These are phyloP conservation scores for Anastatus disparis DNA, from an alignment of 1,140 invertebrate genomes.

Conservation along the genomic window DNA sequence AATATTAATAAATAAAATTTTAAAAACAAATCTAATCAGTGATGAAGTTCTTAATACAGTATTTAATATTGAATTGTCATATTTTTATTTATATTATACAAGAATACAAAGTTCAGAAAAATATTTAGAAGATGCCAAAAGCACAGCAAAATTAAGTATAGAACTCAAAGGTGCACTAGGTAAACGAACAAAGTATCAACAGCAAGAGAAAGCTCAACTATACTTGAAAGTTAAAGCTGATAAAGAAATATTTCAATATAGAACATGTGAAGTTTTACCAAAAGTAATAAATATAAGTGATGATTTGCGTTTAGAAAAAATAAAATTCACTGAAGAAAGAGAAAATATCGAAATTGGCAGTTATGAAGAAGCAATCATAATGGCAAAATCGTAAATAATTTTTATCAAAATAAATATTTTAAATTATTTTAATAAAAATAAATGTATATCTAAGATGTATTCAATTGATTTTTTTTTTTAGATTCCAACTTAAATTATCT, in stretches of 20 bases:
- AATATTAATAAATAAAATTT: conserved; percentile 67
- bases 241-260: conserved; percentile 56
- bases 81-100: conserved; percentile 80
- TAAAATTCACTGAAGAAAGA: conserved; percentile 75
- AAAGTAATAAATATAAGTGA: conserved; percentile 80
- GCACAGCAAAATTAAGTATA: conserved; percentile 73
- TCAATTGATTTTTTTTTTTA: conserved; percentile 55
- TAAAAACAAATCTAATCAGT: conserved; percentile 56
- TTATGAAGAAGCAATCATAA: conserved; percentile 82
- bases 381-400: conserved; percentile 74
- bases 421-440: too few species aligned
- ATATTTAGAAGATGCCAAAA: conserved; percentile 73
- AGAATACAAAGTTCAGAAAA: conserved; percentile 76
- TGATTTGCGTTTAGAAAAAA: conserved; percentile 83
- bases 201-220: conserved; percentile 83
- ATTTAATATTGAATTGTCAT: conserved; percentile 79
- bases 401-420: conserved; percentile 12
- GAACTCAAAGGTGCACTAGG: conserved; percentile 79
- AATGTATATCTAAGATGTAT: too few species aligned
- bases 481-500: conserved; percentile 74
- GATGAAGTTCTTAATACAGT: conserved; percentile 70
- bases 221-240: conserved; percentile 73
- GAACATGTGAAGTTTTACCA: conserved; percentile 66
- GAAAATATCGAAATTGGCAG: conserved; percentile 73
- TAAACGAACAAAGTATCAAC: conserved; percentile 89